These are phyloP conservation scores for Helicolenus hilgendorfi DNA, from an alignment of 2,797 vertebrate genomes.

Conservation along the genomic window DNA sequence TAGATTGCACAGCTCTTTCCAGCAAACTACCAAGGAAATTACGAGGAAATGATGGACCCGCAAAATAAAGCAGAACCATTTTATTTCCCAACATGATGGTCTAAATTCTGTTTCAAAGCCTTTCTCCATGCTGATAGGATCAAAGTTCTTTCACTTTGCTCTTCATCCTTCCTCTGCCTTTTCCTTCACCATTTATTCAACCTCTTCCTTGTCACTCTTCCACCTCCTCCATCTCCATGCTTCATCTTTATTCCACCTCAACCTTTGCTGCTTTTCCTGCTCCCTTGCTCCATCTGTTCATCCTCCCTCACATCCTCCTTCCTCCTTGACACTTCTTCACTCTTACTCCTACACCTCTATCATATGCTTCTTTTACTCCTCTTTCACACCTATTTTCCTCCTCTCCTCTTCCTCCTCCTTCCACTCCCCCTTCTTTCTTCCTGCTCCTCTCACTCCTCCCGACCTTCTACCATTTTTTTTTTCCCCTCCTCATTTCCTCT, in stretches of 20 bases:
- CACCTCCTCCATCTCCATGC: not conserved
- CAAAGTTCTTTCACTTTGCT: not conserved
- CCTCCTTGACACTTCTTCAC: not conserved
- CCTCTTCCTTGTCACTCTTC: not conserved
- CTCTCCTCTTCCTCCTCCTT: not conserved
- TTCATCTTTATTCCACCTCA: not conserved
- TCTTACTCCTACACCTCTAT: not conserved
- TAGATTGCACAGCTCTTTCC: not conserved
- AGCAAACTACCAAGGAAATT: not conserved
- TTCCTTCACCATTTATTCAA: not conserved
- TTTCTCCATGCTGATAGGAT: not conserved
- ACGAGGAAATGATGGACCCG: not conserved
- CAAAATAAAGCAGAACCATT: not conserved
- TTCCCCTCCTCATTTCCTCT: conserved; percentile 88
- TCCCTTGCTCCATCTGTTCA: not conserved
- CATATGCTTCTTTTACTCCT: not conserved
- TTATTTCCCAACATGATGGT: not conserved
- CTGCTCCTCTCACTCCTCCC: conserved; percentile 43
- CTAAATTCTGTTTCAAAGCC: not conserved
- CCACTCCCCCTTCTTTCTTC: conserved; percentile 15
- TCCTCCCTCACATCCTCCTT: not conserved
- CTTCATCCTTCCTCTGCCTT: not conserved
- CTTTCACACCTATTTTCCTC: not conserved
- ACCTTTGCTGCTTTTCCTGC: not conserved
- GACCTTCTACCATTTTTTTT: conserved; percentile 86